Evolutionary conservation across 2,797 vertebrate genomes (phyloP).

Genomic region (Sebastolobus altivelis): DNA sequence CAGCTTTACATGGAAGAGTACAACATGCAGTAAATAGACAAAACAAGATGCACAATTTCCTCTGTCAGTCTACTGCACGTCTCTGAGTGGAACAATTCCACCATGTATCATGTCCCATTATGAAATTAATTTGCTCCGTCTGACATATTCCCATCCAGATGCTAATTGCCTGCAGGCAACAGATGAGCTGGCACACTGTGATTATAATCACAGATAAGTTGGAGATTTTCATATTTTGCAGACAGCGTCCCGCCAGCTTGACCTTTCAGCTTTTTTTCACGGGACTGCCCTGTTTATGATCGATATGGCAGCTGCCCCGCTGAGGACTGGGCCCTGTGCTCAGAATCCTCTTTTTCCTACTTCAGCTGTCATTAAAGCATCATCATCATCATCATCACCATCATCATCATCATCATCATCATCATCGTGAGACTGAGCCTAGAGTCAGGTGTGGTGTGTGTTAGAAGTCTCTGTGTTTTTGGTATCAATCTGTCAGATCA

Average conservation of each 20-base stretch:
- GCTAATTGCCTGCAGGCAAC: conserved; percentile 62
- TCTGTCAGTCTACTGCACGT: conserved; percentile 5
- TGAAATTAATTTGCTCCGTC: conserved; percentile 46
- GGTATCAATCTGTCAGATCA: not conserved
- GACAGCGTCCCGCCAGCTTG: conserved; percentile 73
- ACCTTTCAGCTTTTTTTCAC: conserved; percentile 79
- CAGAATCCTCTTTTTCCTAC: conserved; percentile 48
- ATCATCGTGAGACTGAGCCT: not conserved
- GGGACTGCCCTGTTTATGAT: conserved; percentile 71
- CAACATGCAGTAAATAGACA: not conserved
- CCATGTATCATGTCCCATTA: conserved; percentile 19
- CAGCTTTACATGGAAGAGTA: not conserved
- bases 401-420: conserved; percentile 10
- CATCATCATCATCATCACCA: not conserved
- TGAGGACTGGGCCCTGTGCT: conserved; percentile 47
- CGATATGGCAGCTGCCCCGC: conserved; percentile 62
- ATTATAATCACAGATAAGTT: conserved; percentile 78
- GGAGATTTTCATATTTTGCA: conserved; percentile 83
- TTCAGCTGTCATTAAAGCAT: conserved; percentile 8
- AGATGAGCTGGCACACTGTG: conserved; percentile 54
- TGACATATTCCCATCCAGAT: conserved; percentile 66
- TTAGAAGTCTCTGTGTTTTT: not conserved
- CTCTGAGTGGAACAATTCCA: conserved; percentile 12
- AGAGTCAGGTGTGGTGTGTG: not conserved
- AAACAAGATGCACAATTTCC: conserved; percentile 5